These are phyloP conservation scores for Miopithecus talapoin DNA, from an alignment of 2,797 vertebrate genomes.

Conservation along the genomic window DNA sequence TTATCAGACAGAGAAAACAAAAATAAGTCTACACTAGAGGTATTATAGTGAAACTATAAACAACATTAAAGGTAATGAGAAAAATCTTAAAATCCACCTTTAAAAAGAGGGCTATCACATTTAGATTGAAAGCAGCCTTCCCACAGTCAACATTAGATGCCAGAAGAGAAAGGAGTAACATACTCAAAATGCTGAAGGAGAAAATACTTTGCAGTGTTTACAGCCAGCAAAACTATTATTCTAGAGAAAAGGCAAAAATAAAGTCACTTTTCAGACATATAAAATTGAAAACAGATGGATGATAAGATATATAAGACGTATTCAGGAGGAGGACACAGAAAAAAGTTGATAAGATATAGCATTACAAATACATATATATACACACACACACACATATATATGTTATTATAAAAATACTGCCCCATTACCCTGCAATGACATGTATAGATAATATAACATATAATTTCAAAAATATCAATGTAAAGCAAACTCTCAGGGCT, in stretches of 20 bases:
- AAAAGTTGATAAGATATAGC: background rate
- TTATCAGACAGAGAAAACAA: background rate
- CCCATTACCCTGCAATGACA: background rate
- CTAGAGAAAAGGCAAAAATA: background rate
- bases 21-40: background rate
- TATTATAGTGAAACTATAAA: background rate
- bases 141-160: background rate
- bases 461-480: background rate
- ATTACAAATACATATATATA: background rate
- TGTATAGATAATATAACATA: background rate
- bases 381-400: background rate
- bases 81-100: background rate
- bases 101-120: background rate
- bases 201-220: background rate
- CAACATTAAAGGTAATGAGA: background rate
- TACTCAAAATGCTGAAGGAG: background rate
- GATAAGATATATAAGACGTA: background rate
- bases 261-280: background rate
- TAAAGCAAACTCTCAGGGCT: background rate
- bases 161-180: background rate
- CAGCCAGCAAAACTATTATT: background rate
- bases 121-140: background rate
- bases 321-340: background rate
- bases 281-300: constrained; percentile 12
- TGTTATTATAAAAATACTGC: background rate